Conservation (phyloP, 2,113 vertebrate species). For the Caranx melampygus region DNA sequence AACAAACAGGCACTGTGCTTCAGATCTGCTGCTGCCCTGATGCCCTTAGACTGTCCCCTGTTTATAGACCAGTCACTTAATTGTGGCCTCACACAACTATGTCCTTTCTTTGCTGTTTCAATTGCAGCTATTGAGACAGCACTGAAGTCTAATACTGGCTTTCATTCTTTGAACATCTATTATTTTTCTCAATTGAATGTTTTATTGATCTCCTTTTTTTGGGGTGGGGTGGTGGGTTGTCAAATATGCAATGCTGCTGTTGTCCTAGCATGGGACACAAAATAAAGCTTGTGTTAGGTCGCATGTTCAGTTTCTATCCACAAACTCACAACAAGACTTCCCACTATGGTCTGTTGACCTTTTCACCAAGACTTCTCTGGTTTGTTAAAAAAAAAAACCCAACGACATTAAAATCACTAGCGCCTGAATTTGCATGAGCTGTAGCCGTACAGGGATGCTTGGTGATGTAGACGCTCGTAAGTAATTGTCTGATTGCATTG, state of each 20-base stretch:
- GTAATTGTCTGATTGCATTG: slow-evolving; percentile 52
- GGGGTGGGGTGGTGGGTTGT: too few species aligned
- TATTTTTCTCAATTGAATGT: background rate
- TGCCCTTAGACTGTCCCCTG: slow-evolving; percentile 58
- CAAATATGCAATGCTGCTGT: background rate
- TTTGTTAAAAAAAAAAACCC: background rate
- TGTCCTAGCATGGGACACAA: background rate
- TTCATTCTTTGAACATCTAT: slow-evolving; percentile 11
- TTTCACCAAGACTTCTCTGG: background rate
- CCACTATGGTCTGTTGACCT: background rate
- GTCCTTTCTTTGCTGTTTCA: slow-evolving; percentile 43
- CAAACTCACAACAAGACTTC: background rate
- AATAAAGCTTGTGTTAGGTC: background rate
- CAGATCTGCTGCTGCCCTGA: slow-evolving; percentile 47
- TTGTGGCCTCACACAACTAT: slow-evolving; percentile 67
- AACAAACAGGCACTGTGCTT: slow-evolving; percentile 78
- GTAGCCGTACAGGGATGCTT: slow-evolving; percentile 1
- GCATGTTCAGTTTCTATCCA: background rate
- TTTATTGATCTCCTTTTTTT: background rate
- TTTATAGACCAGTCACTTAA: slow-evolving; percentile 75
- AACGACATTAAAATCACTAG: slow-evolving; percentile 17
- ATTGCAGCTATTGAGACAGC: slow-evolving; percentile 25
- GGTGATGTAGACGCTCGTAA: slow-evolving; percentile 15
- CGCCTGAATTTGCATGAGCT: slow-evolving; percentile 32
- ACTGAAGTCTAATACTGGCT: background rate